A percentile compares a stretch with the other conserved stretches of the same genome.
Evolutionary conservation across 1,140 invertebrate species (phyloP).

Genomic region (Drosophila gunungcola): DNA sequence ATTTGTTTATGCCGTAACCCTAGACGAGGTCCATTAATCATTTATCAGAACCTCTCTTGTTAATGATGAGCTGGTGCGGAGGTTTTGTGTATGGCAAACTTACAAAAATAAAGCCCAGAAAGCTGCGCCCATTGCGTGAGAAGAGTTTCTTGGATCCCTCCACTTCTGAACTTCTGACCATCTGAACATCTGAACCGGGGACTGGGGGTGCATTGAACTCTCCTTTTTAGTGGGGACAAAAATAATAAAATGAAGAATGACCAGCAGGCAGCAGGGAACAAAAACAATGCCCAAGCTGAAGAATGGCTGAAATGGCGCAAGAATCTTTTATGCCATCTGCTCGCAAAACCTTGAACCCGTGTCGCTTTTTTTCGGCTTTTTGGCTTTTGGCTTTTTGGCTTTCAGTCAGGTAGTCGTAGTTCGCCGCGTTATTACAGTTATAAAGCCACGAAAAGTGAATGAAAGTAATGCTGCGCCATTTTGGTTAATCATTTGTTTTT

Average conservation of each 20-base stretch:
- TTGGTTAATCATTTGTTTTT: constrained; percentile 78
- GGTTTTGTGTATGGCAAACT: constrained; percentile 13
- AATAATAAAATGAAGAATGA: constrained; percentile 25
- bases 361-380: constrained; percentile 6
- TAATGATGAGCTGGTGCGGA: constrained; percentile 54
- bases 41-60: constrained; percentile 65
- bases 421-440: constrained; percentile 71
- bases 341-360: constrained; percentile 70
- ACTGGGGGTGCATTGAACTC: constrained; percentile 50
- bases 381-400: not conserved
- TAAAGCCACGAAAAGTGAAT: constrained; percentile 70
- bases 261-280: constrained; percentile 4
- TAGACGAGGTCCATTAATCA: constrained; percentile 68
- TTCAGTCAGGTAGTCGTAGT: constrained; percentile 44
- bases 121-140: constrained; percentile 49
- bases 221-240: constrained; percentile 33
- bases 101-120: not conserved
- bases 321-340: constrained; percentile 37
- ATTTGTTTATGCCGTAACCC: constrained; percentile 75
- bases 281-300: constrained; percentile 30
- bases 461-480: constrained; percentile 72
- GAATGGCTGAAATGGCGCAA: constrained; percentile 53
- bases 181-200: not conserved
- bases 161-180: not conserved
- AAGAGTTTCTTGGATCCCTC: constrained; percentile 10